phyloP scores from a whole-genome alignment of 2,888 invertebrate species.

The Dryomyza anilis region DNA sequence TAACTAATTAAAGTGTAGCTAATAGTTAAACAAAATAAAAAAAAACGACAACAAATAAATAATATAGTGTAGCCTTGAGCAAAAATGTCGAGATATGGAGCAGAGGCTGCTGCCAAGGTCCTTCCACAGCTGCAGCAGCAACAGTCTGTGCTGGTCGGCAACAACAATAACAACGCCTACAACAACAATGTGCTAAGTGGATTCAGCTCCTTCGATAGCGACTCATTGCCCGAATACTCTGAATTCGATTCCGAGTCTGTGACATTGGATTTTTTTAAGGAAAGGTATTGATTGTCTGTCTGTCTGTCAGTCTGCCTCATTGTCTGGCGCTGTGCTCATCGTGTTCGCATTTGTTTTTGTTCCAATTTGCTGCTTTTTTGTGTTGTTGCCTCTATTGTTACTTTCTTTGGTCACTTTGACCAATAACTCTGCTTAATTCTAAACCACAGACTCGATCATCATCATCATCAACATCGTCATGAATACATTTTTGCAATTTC shows the following conservation, averaged over 20 bases:
- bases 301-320: not conserved
- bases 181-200: conserved; percentile 58
- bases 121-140: conserved; percentile 39
- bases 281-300: conserved; percentile 58
- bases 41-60: not conserved
- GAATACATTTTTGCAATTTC: no score
- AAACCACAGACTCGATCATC: no score
- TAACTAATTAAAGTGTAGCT: not conserved
- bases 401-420: no score
- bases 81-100: conserved; percentile 19
- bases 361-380: not conserved
- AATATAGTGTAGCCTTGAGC: not conserved
- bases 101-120: conserved; percentile 23
- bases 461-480: no score
- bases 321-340: no score
- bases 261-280: conserved; percentile 63
- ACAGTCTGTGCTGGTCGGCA: conserved; percentile 38
- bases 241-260: conserved; percentile 65
- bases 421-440: no score
- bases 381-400: no score
- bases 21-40: not conserved
- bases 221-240: conserved; percentile 64
- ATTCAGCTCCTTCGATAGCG: conserved; percentile 64
- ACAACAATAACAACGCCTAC: conserved; percentile 41
- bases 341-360: not conserved